Evolutionary conservation across 2,113 vertebrate genomes (phyloP), one percentile per base, ranked within the genome.

Genomic region (Rhizomys pruinosus): DNA sequence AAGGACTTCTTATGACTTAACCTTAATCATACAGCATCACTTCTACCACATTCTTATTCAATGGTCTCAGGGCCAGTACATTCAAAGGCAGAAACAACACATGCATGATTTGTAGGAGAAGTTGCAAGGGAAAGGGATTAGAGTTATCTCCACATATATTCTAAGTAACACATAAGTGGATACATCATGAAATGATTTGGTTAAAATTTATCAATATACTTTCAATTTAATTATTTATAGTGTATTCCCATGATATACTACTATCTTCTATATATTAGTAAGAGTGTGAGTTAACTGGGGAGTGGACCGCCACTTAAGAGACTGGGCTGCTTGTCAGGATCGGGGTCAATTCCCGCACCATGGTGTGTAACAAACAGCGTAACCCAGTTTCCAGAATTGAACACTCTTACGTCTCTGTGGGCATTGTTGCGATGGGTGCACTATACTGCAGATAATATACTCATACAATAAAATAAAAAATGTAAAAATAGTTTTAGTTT

Each of bases 161-260:
- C 52, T 85, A 82, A 86, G n/a, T 82, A n/a, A 12, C 3, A 32
- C 79, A 71, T 59, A 25, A 86, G 57, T 44, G 52, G 39, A 19
- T 63, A 52, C 47, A 52, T 61, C 16, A 61, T 16, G 59, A 12
- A 15, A 61, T 4, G 8, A 80, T 68, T 91, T 80, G 37, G 44
- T n/a, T 91, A 87, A 93, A 72, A 66, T 82, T 86, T 84, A 61
- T 94, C 34, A 64, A 7, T 10, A 47, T 72, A 66, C 55, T 90
- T 81, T 69, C 17, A 87, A 88, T 64, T 85, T 94, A 95, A 92
- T 78, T 87, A 61, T 91, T 89, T 77, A 23, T 87, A 90, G 37
- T 32, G 61, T 27, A 10, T 66, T 27, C 25, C 64, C 64, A 66
- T 27, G 72, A 82, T 84, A 61, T 69, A 84, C 5, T n/a, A n/a